phyloP scores from a whole-genome alignment of 2,888 invertebrate species.

The Tenthredo mesomela region DNA sequence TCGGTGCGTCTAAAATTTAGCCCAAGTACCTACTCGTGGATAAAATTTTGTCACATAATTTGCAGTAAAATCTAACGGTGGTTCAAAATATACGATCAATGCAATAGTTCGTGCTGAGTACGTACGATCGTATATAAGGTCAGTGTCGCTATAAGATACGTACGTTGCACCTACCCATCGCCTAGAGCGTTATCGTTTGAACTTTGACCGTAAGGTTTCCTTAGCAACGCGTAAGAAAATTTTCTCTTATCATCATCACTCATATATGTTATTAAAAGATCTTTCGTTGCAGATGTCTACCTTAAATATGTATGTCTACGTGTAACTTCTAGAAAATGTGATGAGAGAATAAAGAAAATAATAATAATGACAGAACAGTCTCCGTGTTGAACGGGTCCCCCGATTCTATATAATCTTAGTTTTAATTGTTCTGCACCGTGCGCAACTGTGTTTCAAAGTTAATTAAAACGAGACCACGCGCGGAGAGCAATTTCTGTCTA shows the following conservation, averaged over 20 bases:
- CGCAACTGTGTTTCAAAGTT: conserved; percentile 37
- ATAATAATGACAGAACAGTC: not conserved
- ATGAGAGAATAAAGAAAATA: not conserved
- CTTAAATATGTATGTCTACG: not conserved
- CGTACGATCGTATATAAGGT: not conserved
- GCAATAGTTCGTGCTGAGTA: not conserved
- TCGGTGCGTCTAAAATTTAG: conserved; percentile 2
- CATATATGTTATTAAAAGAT: not conserved
- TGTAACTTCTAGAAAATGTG: not conserved
- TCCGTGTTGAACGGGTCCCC: not conserved
- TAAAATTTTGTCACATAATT: conserved; percentile 3
- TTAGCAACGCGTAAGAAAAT: conserved; percentile 2
- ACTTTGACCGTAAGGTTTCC: conserved; percentile 27
- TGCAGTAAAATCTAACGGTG: not conserved
- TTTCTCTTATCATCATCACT: not conserved
- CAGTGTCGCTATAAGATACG: conserved; percentile 27
- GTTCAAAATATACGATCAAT: not conserved
- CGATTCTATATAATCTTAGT: conserved; percentile 13
- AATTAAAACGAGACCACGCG: conserved; percentile 42
- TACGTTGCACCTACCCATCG: conserved; percentile 18
- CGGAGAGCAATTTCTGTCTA: conserved; percentile 36
- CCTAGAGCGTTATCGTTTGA: conserved; percentile 26
- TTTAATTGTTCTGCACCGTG: conserved; percentile 20
- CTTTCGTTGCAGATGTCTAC: not conserved
- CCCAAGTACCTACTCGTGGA: not conserved